Conservation (phyloP, 2,113 vertebrate species). For the Plecotus auritus region DNA sequence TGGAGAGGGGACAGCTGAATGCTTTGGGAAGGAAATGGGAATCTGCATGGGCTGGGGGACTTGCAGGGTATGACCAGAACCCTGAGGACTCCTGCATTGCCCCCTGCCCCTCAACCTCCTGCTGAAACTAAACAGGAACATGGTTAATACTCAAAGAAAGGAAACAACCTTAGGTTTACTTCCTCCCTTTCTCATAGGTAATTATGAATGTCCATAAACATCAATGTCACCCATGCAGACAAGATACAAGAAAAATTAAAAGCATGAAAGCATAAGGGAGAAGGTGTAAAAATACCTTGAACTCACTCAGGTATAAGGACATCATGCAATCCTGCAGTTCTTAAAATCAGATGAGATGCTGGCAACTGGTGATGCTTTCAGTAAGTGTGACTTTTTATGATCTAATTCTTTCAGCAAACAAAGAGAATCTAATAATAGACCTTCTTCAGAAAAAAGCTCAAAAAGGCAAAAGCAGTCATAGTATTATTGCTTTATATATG, state of each 20-base stretch:
- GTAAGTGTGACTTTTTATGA: neutral
- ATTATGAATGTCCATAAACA: neutral
- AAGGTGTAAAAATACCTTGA: neutral
- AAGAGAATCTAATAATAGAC: neutral
- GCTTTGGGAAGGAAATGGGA: neutral
- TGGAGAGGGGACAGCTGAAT: neutral
- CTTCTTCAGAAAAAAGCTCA: neutral
- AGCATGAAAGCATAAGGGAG: neutral
- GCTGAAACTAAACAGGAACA: neutral
- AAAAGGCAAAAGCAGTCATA: neutral
- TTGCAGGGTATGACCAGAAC: neutral
- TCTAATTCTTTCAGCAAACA: neutral
- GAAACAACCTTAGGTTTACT: too few relatives aligned
- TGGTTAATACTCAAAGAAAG: neutral
- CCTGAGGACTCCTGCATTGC: fast-evolving
- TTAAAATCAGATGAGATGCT: neutral
- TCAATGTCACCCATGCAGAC: neutral
- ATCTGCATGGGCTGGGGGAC: too few relatives aligned
- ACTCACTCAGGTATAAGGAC: neutral
- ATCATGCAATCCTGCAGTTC: neutral
- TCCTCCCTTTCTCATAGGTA: neutral
- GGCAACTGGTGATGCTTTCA: neutral
- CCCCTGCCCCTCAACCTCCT: too few relatives aligned
- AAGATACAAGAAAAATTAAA: neutral
- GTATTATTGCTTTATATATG: neutral